Evolutionary conservation across 2,113 vertebrate species (phyloP).

Genomic region (Trachemys scripta): DNA sequence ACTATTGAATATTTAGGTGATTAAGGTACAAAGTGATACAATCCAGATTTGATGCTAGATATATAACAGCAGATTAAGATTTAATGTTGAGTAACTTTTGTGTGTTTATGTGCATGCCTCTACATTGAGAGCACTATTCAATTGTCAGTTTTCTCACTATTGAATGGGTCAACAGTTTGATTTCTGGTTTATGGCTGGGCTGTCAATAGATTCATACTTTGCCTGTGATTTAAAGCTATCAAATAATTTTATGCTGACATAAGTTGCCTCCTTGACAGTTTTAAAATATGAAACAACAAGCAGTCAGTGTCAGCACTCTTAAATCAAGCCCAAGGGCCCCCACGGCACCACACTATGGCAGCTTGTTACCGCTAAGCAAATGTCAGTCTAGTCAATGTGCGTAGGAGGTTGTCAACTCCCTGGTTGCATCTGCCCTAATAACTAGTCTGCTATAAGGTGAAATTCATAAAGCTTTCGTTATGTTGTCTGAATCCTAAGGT

Average conservation of each 20-base stretch:
- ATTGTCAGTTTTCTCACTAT: slow-evolving; percentile 36
- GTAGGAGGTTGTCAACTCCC: slow-evolving; percentile 81
- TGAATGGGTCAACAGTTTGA: slow-evolving; percentile 57
- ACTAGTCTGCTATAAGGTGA: slow-evolving; percentile 61
- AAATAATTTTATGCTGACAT: slow-evolving; percentile 89
- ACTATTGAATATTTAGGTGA: background rate
- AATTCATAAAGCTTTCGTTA: slow-evolving; percentile 55
- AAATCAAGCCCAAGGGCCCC: slow-evolving; percentile 86
- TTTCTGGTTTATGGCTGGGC: slow-evolving; percentile 73
- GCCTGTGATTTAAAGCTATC: slow-evolving; percentile 74
- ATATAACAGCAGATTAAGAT: background rate
- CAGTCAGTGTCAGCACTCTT: slow-evolving; percentile 87
- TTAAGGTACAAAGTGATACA: background rate
- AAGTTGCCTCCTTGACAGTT: slow-evolving; percentile 88
- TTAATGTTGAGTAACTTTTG: background rate
- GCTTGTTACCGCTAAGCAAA: slow-evolving; percentile 88
- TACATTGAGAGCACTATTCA: background rate
- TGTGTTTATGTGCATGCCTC: background rate
- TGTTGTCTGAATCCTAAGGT: slow-evolving; percentile 46
- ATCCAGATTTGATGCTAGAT: background rate
- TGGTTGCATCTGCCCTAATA: slow-evolving; percentile 69
- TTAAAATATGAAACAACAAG: slow-evolving; percentile 91
- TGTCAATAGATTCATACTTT: slow-evolving; percentile 77
- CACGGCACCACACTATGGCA: slow-evolving; percentile 79
- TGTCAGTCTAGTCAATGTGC: slow-evolving; percentile 83